Conservation (phyloP, 2,113 vertebrate genomes). For the Megaceryle torquata region DNA sequence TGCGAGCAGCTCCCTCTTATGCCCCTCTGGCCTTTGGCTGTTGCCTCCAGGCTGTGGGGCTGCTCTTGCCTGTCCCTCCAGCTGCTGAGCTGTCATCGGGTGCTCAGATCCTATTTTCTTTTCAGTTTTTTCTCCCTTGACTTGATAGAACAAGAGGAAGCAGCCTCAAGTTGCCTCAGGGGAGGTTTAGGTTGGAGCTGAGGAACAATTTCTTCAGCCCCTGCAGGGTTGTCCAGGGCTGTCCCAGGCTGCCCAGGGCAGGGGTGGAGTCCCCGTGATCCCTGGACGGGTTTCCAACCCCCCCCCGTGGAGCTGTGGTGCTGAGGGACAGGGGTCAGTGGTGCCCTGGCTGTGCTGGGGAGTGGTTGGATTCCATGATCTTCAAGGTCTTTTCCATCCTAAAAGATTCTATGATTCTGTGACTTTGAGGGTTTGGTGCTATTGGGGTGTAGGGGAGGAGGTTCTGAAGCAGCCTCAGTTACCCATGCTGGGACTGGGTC, state of each 20-base stretch:
- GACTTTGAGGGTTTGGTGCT: neutral
- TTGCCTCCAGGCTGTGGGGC: fast-evolving
- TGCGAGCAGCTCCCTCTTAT: fast-evolving
- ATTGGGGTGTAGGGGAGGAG: fast-evolving
- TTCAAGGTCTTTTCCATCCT: neutral
- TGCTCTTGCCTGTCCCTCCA: neutral
- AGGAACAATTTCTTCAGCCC: neutral
- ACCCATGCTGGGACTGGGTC: fast-evolving
- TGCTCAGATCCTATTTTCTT: neutral
- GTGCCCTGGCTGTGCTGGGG: neutral
- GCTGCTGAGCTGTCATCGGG: neutral
- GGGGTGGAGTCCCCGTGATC: too few relatives aligned
- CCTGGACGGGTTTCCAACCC: neutral
- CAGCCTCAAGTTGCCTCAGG: neutral
- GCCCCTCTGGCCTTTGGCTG: fast-evolving
- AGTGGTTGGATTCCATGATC: neutral
- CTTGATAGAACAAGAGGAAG: neutral
- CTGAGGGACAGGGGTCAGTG: neutral
- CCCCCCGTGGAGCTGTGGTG: neutral
- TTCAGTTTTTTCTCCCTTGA: fast-evolving
- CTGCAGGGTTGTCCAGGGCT: neutral
- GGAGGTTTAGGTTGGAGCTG: neutral
- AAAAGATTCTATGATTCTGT: neutral
- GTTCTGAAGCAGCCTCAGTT: fast-evolving
- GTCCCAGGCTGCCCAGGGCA: too few relatives aligned